Base-by-base conservation (phyloP, 2,888 invertebrate species). In the Melinaea marsaeus region DNA sequence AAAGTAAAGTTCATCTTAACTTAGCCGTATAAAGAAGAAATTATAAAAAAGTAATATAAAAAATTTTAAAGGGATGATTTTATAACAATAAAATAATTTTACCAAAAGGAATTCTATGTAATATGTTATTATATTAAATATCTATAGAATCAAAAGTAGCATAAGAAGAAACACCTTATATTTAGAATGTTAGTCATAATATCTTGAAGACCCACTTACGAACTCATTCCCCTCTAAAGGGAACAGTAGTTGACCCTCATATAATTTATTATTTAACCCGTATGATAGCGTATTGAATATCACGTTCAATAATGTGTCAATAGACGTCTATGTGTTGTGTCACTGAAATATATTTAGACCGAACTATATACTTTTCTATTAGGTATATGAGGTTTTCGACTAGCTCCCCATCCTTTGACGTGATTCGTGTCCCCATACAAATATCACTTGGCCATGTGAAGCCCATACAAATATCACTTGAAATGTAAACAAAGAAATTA, bases 241-340 rank as follows among this genome's bases (percentile, higher is more conserved):
- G 76, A 74, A 77, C 71, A 72, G 73, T 76, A 76, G 77, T 80
- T 75, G 77, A 76, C 78, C 79, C 74, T 32, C 73, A 74, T 75
- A 79, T 79, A 78, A 84, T 82, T 85, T 83, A 83, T 79, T 75
- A 77, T 75, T 80, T 76, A 75, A 81, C 81, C 80, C 83, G 79
- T 80, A 82, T 80, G 78, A 75, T 76, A 68, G 76, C 77, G 79
- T 80, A 76, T 82, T 76, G 73, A 79, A 77, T 76, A 73, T 69
- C 64, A 57, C 54, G 51, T 60, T 32, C 13, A 42, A 57, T 51
- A 51, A 9, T 42, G 33, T 37, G 22, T 57, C 42, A 55, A 42
- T 51, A 51, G 32, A 51, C 7, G 51, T 51, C 32, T 32, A 42
- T 42, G 42, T 42, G 9, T 22, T 51, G 5, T 22, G 4, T 32